phyloP scores from a whole-genome alignment of 2,113 vertebrate genomes.

The Sakesphorus luctuosus region DNA sequence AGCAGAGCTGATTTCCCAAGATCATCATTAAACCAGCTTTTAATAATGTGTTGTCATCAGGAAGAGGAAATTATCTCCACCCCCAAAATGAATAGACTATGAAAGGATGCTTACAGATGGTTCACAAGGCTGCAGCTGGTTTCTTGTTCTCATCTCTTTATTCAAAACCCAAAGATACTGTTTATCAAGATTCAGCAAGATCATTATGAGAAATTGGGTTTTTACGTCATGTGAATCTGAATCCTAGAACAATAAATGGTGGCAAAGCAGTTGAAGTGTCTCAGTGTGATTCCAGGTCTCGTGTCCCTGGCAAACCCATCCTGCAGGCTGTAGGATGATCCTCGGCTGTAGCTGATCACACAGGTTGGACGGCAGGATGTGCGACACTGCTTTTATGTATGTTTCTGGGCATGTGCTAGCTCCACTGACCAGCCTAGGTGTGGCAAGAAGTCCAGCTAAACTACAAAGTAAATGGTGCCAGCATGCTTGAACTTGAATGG shows the following conservation, averaged over 20 bases:
- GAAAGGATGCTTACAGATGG: background rate
- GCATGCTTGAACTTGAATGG: accelerated
- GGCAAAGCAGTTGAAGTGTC: background rate
- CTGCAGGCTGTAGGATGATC: background rate
- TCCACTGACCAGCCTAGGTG: background rate
- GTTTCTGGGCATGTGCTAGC: no score
- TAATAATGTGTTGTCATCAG: background rate
- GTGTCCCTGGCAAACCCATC: background rate
- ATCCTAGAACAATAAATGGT: background rate
- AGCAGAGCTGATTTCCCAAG: background rate
- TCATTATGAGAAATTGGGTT: background rate
- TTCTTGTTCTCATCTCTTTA: background rate
- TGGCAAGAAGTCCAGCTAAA: background rate
- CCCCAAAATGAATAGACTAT: background rate
- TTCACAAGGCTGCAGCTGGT: background rate
- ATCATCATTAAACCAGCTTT: background rate
- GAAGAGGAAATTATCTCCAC: background rate
- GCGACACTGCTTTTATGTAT: accelerated
- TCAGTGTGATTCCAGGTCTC: background rate
- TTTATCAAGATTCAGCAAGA: background rate
- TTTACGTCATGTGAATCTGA: background rate
- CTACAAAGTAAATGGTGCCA: background rate
- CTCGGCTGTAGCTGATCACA: background rate
- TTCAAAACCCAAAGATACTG: background rate
- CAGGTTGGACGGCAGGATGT: background rate